Conservation (phyloP, 2,113 vertebrate genomes). For the Centropus bengalensis region DNA sequence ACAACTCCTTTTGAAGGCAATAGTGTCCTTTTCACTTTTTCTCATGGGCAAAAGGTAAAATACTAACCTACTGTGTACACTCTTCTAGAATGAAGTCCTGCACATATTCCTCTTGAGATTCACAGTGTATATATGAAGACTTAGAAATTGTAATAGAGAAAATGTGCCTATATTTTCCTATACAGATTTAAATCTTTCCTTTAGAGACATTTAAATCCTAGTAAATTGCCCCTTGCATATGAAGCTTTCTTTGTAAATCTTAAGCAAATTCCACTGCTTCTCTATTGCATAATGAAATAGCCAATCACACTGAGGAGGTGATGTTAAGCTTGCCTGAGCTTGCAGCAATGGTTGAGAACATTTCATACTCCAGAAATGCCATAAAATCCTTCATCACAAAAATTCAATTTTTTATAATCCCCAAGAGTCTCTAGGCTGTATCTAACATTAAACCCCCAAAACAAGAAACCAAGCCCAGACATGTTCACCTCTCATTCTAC, state of each 20-base stretch:
- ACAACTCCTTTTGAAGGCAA: background rate
- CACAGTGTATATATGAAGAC: background rate
- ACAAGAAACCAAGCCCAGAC: constrained; percentile 17
- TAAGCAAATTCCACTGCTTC: constrained; percentile 54
- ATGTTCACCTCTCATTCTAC: background rate
- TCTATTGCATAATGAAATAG: constrained; percentile 46
- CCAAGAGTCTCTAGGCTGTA: constrained; percentile 14
- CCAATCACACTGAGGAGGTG: constrained; percentile 33
- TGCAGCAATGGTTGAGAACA: constrained; percentile 36
- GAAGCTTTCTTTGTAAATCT: constrained; percentile 62
- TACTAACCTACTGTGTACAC: background rate
- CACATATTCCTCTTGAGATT: constrained; percentile 33
- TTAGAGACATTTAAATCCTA: constrained; percentile 62
- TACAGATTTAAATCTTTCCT: constrained; percentile 42
- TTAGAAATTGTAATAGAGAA: constrained; percentile 43
- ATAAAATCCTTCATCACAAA: constrained; percentile 42
- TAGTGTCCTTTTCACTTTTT: background rate
- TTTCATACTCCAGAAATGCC: constrained; percentile 49
- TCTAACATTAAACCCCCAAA: constrained; percentile 26
- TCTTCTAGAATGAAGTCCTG: constrained; percentile 11
- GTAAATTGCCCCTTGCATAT: constrained; percentile 53
- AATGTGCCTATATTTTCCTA: constrained; percentile 49
- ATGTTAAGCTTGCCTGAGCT: constrained; percentile 41
- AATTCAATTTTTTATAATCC: constrained; percentile 43
- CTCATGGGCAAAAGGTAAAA: background rate